These are phyloP conservation scores for Tricholauxania praeusta DNA, from an alignment of 2,888 invertebrate species.

Conservation along the genomic window DNA sequence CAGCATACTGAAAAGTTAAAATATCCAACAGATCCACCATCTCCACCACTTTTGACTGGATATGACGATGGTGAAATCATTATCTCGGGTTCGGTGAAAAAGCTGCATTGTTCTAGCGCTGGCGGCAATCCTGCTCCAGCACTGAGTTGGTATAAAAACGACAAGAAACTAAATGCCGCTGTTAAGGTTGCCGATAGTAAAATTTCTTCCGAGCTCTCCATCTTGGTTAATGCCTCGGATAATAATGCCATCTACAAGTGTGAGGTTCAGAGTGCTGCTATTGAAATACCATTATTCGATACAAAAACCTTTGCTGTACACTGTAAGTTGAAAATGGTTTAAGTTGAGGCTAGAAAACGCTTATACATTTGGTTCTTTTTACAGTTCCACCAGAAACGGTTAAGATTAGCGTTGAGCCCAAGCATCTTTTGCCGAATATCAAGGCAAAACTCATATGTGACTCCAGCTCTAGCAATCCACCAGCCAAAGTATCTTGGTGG, in stretches of 20 bases:
- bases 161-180: constrained; percentile 60
- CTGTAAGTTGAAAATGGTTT: constrained; percentile 54
- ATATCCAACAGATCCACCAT: constrained; percentile 58
- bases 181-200: constrained; percentile 58
- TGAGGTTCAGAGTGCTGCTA: constrained; percentile 62
- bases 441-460: constrained; percentile 63
- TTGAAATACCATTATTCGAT: constrained; percentile 62
- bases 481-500: constrained; percentile 65
- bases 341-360: not conserved
- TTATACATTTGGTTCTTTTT: not conserved
- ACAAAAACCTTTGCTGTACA: constrained; percentile 62
- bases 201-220: constrained; percentile 59
- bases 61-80: constrained; percentile 63
- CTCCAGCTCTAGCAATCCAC: constrained; percentile 64
- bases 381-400: constrained; percentile 64
- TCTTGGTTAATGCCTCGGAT: constrained; percentile 62
- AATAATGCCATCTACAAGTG: constrained; percentile 65
- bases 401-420: constrained; percentile 61
- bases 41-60: constrained; percentile 59
- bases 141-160: constrained; percentile 62
- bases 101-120: constrained; percentile 60
- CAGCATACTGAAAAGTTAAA: not conserved
- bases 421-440: constrained; percentile 62
- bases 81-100: constrained; percentile 62
- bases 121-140: constrained; percentile 63